These are phyloP conservation scores for Zaprionus nigranus DNA, from an alignment of 1,140 invertebrate genomes.

Conservation along the genomic window DNA sequence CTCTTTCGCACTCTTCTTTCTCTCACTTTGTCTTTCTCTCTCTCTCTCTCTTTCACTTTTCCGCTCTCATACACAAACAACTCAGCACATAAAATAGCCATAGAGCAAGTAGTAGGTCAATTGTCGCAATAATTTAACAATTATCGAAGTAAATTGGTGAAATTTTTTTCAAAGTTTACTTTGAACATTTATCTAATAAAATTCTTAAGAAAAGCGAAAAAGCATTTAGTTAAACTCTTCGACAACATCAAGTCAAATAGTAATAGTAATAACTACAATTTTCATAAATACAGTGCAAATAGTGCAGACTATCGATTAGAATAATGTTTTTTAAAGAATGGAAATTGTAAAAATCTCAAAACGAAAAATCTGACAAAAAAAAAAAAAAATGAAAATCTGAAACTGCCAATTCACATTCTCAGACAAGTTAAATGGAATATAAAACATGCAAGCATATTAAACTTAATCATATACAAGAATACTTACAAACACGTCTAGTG, in stretches of 20 bases:
- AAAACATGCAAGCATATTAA: conserved; percentile 50
- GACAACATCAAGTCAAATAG: conserved; percentile 33
- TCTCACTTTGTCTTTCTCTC: neutral
- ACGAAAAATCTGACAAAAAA: neutral
- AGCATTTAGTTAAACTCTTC: conserved; percentile 55
- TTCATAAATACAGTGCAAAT: conserved; percentile 33
- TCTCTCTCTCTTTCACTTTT: neutral
- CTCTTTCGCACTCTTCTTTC: neutral
- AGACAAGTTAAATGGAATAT: conserved; percentile 52
- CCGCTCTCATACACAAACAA: neutral
- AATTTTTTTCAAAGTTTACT: conserved; percentile 65
- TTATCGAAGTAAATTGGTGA: conserved; percentile 71
- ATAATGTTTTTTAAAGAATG: conserved; percentile 62
- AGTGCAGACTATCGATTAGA: conserved; percentile 66
- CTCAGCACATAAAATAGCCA: conserved; percentile 21
- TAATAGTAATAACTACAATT: conserved; percentile 33
- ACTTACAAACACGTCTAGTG: conserved; percentile 35
- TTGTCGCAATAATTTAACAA: conserved; percentile 42
- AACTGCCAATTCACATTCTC: conserved; percentile 81
- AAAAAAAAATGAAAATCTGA: conserved; percentile 54
- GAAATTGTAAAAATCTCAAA: conserved; percentile 53
- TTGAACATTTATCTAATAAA: conserved; percentile 50
- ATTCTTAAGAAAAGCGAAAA: conserved; percentile 49
- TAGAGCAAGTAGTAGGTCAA: conserved; percentile 34
- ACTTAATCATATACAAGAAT: conserved; percentile 31